Conservation (phyloP, 2,888 invertebrate genomes). For the Anaspis maculata region DNA sequence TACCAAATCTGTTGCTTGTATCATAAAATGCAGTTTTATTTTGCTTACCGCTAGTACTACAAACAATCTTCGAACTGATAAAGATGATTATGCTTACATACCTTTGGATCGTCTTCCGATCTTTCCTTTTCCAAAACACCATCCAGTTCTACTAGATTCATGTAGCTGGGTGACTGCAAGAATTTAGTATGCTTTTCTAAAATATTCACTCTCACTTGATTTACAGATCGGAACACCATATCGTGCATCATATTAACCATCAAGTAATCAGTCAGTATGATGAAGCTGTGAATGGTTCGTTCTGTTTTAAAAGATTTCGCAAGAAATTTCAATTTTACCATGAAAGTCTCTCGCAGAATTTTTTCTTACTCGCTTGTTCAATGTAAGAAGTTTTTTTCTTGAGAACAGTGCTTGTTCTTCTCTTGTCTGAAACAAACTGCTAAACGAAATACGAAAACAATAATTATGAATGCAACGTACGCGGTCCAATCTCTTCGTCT, state of each 20-base stretch:
- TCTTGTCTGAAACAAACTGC: no score
- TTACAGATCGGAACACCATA: conserved; percentile 55
- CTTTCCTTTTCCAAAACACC: conserved; percentile 45
- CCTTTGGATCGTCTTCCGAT: conserved; percentile 40
- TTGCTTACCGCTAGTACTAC: no score
- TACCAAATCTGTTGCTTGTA: no score
- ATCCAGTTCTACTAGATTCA: conserved; percentile 40
- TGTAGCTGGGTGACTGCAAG: no score
- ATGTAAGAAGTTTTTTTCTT: conserved; percentile 59
- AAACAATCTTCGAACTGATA: no score
- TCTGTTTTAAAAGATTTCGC: not conserved
- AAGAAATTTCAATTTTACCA: conserved; percentile 46
- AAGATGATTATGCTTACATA: no score
- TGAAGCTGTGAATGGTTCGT: conserved; percentile 56
- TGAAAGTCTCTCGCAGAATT: conserved; percentile 69
- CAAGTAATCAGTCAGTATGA: conserved; percentile 65
- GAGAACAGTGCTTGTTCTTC: no score
- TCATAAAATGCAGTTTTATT: no score
- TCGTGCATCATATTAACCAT: conserved; percentile 59
- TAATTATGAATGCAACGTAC: not conserved
- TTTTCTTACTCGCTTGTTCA: conserved; percentile 76
- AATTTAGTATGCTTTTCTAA: conserved; percentile 51
- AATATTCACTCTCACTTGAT: conserved; percentile 48
- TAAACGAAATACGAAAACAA: no score
- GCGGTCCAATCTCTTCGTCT: conserved; percentile 16